These are phyloP conservation scores for Lasioglossum figueresi DNA, from an alignment of 2,888 invertebrate genomes.

Conservation along the genomic window DNA sequence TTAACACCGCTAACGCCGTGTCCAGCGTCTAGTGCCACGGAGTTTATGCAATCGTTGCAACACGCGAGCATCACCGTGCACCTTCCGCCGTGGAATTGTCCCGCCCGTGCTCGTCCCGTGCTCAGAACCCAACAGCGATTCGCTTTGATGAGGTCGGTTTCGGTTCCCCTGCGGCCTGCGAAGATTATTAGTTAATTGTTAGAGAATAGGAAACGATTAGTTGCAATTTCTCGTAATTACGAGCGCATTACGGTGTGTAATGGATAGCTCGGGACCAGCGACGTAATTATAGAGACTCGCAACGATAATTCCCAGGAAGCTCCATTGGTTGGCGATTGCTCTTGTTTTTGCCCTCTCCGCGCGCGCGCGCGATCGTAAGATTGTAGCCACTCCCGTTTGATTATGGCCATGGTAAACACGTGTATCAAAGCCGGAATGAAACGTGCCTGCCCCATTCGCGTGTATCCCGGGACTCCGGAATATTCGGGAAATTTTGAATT, in stretches of 20 bases:
- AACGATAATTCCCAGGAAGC: background rate
- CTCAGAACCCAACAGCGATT: background rate
- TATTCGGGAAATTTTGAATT: background rate
- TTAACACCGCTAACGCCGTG: constrained; percentile 57
- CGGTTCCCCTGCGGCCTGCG: background rate
- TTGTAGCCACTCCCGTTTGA: background rate
- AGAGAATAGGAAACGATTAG: constrained; percentile 1
- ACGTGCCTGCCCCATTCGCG: background rate
- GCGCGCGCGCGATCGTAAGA: background rate
- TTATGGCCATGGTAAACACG: background rate
- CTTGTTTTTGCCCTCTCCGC: background rate
- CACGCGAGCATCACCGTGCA: constrained; percentile 22
- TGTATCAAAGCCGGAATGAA: background rate
- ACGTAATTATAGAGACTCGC: background rate
- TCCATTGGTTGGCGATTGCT: background rate
- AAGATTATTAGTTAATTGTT: constrained; percentile 16
- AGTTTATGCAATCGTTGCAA: constrained; percentile 51
- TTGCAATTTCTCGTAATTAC: background rate
- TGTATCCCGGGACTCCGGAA: background rate
- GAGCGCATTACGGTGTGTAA: background rate
- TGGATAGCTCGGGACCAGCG: background rate
- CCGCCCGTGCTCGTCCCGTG: background rate
- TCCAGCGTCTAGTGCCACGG: constrained; percentile 37
- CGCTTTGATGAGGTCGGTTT: constrained; percentile 5
- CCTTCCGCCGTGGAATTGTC: constrained; percentile 9